A percentile compares a stretch with the other conserved stretches of the same genome.
Conservation (phyloP, 2,797 vertebrate species). For the Botia almorhae region DNA sequence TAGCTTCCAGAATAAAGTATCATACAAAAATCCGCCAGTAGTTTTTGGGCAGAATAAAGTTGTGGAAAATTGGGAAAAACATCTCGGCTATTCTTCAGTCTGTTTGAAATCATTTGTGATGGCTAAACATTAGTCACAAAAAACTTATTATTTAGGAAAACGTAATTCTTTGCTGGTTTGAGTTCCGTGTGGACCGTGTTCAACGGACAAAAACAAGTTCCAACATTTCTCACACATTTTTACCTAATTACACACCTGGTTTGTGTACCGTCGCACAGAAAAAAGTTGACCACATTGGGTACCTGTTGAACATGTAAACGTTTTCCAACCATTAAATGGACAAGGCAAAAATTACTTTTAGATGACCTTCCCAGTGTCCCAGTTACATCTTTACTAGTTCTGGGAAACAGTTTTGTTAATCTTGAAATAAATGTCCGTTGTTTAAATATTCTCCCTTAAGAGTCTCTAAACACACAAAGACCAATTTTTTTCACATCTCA, state of each 20-base stretch:
- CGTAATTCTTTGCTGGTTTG: not conserved
- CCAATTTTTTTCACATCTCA: conserved; percentile 19
- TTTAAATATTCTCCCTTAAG: conserved; percentile 53
- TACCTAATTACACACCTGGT: conserved; percentile 16
- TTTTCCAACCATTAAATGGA: not conserved
- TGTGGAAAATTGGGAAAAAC: conserved; percentile 18
- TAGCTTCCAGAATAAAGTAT: not conserved
- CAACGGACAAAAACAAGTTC: not conserved
- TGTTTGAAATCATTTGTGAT: not conserved
- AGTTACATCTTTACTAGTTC: conserved; percentile 46
- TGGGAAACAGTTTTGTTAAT: conserved; percentile 44
- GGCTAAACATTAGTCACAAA: not conserved
- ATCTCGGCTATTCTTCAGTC: conserved; percentile 23
- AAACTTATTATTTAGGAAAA: conserved; percentile 23
- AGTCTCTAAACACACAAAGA: conserved; percentile 50
- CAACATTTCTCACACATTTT: not conserved
- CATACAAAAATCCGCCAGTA: not conserved
- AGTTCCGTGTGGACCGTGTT: not conserved
- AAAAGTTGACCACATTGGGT: not conserved
- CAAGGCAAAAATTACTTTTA: not conserved
- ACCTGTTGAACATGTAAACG: not conserved
- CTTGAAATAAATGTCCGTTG: conserved; percentile 46
- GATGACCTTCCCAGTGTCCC: conserved; percentile 14
- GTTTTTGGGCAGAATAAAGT: not conserved
- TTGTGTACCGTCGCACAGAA: not conserved